A percentile compares a stretch with the other conserved stretches of the same genome.
phyloP scores from a whole-genome alignment of 2,888 invertebrate species.

The Ochropleura leucogaster region DNA sequence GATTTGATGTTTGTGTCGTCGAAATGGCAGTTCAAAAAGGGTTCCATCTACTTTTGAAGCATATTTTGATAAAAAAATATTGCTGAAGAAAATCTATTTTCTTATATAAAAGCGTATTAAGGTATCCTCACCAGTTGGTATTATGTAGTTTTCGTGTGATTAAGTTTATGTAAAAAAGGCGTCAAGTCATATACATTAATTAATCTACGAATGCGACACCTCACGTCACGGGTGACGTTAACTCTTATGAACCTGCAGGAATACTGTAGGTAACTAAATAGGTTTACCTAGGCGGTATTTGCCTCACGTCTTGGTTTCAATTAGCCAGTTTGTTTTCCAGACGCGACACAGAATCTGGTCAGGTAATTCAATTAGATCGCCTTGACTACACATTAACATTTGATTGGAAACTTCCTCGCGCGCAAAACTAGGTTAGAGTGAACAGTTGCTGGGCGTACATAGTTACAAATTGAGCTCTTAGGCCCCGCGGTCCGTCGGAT shows the following conservation, averaged over 20 bases:
- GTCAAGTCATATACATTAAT: neutral
- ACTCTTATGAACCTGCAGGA: neutral
- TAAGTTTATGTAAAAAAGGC: neutral
- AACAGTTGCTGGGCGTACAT: conserved; percentile 64
- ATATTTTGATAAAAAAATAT: neutral
- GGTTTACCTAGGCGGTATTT: conserved; percentile 11
- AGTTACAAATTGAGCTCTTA: conserved; percentile 69
- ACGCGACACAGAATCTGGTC: conserved; percentile 75
- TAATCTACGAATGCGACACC: neutral
- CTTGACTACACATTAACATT: conserved; percentile 76
- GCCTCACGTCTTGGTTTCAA: conserved; percentile 41
- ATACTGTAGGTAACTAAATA: neutral
- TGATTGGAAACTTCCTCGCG: conserved; percentile 82
- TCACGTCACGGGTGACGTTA: neutral
- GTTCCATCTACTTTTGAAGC: neutral
- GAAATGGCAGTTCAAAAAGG: neutral
- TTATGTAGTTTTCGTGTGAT: neutral
- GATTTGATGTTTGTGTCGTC: neutral
- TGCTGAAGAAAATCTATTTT: neutral
- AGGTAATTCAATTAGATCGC: conserved; percentile 81
- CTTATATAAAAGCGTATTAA: neutral
- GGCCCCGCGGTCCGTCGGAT: conserved; percentile 61
- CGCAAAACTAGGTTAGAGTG: conserved; percentile 70
- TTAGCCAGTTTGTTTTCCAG: conserved; percentile 64
- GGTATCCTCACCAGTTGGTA: neutral